A percentile compares a stretch with the other conserved stretches of the same genome.
These are phyloP conservation scores for Capitella teleta DNA, from an alignment of 1,140 invertebrate species.

Conservation along the genomic window DNA sequence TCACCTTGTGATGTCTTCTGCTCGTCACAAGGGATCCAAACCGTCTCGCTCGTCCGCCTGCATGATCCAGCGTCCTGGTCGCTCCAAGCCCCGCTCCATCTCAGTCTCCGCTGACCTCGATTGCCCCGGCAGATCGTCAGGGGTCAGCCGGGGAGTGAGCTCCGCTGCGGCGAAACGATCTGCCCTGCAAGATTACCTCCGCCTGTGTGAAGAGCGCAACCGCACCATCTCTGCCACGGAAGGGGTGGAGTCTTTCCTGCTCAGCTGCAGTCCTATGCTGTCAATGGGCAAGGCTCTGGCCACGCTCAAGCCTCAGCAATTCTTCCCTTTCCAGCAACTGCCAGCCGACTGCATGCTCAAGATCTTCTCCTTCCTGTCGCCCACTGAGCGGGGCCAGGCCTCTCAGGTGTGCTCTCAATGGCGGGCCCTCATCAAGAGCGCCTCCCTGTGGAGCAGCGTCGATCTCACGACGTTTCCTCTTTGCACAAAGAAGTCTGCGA, in stretches of 20 bases:
- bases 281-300: background rate
- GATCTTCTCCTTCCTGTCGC: slow-evolving; percentile 27
- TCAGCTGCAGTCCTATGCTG: background rate
- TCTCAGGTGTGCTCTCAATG: slow-evolving; percentile 25
- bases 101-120: background rate
- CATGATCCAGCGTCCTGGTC: too few species aligned
- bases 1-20: too few species aligned
- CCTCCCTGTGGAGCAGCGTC: slow-evolving; percentile 26
- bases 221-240: background rate
- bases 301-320: background rate
- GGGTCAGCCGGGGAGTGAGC: background rate
- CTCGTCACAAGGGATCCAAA: too few species aligned
- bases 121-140: background rate
- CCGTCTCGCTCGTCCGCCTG: too few species aligned
- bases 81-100: too few species aligned
- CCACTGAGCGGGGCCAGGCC: slow-evolving; percentile 23
- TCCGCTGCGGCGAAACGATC: background rate
- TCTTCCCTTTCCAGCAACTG: slow-evolving; percentile 27
- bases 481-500: slow-evolving; percentile 18
- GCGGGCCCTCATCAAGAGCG: slow-evolving; percentile 18
- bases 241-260: background rate
- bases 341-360: slow-evolving; percentile 30
- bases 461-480: slow-evolving; percentile 25
- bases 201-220: background rate
- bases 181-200: too few species aligned